Evolutionary conservation across 2,113 vertebrate genomes (phyloP), one percentile per base, ranked within the genome.

Genomic region (Nesogale talazaci): DNA sequence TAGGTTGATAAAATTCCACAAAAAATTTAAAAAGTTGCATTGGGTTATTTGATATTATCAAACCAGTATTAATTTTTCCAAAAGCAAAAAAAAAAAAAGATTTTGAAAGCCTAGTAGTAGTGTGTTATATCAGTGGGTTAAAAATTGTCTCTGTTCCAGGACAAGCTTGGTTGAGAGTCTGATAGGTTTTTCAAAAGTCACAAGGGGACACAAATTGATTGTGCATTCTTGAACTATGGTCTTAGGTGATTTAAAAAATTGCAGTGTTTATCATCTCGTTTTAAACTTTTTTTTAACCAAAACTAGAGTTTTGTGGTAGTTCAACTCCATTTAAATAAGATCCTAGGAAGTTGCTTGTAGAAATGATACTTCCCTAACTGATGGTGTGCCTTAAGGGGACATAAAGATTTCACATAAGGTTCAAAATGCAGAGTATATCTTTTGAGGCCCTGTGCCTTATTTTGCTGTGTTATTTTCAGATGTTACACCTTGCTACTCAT

Each of bases 1-100:
- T 91, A 86, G 90, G 8, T 92, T 90, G 59, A 74, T 92, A 63
- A 1, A 78, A 69, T 96, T 92, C 95, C 9, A 57, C 91, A 63
- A 90, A 93, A 83, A 63, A 84, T 56, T 34, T 38, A 88, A 14
- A 82, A 90, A 36, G 61, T 84, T 69, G 14, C 14, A 74, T 75
- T 78, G 52, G 4, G 29, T 90, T 86, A 74, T 52, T 90, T 11
- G 40, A 29, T 31, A 69, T 77, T 95, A 20, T 19, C 90, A 70
- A 11, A 9, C 59, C 19, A 52, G 1, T 61, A 14, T 31, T 76
- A 75, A 42, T 36, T 14, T 19, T 6, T 15, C 8, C 65, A 88
- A 65, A 46, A 57, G 19, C 34, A 52, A n/a, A 81, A n/a, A 61
- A 57, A 38, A 5, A 8, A 16, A 57, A 57, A 16, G 56, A 57